Evolutionary conservation across 53 echinoderm and acorn worm genomes (phyloP), one percentile per base, ranked within the genome.

Genomic region (Hippasteria phrygiana): DNA sequence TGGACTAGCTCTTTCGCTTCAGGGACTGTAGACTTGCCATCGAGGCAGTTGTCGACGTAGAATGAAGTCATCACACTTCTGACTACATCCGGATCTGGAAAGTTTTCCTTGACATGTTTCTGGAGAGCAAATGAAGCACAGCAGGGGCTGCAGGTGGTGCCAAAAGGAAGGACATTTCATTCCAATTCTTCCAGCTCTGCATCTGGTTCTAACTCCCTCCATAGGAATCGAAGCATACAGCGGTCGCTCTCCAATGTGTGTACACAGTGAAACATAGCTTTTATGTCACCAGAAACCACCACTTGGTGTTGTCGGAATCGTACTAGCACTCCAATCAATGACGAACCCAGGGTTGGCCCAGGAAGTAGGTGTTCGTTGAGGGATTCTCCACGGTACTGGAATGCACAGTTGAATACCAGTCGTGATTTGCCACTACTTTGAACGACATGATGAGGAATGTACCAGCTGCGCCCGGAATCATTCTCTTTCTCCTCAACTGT

Each of bases 81-180:
- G 33, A 33, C 17, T 2, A 77, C 54, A 14, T 77, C 77, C 8
- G 77, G 77, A 0, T 54, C 77, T 8, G 17, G 16, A 32, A 16
- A n/a, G n/a, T n/a, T 77, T 20, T 87, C 73, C 5, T 20, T 72
- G 17, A 74, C 59, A 55, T 87, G 87, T 26, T 87, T 87, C 73
- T 87, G 65, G 33, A 78, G 66, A 73, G 59, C 88, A 59, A 62
- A 80, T 0, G 80, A 33, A 11, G 62, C 89, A 67, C 89, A 89
- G 26, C 55, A 83, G 1, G 90, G 74, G 28, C 90, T 82, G 83
- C 83, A 90, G 31, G 62, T 82, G 18, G 90, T 73, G 31, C 90
- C 74, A 73, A 90, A 90, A 31, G 83, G 72, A 38, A 82, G 51
- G 73, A 90, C 72, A 17, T 55, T 47, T 74, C 90, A 90, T 32